Base-by-base conservation (phyloP, 2,797 vertebrate species). In the Setipinna tenuifilis region DNA sequence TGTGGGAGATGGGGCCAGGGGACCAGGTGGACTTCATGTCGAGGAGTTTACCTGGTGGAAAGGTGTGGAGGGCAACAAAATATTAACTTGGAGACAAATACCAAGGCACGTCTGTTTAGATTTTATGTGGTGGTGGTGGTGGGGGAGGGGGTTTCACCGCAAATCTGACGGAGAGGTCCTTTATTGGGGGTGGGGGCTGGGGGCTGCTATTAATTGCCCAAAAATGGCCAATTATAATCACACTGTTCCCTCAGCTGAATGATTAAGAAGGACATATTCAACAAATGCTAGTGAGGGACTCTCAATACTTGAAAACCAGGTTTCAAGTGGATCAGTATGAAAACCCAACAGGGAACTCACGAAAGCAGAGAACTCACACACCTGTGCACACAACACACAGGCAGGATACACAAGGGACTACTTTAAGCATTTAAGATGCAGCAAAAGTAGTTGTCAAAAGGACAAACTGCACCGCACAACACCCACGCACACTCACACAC, bases 11-110 rank as follows among this genome's bases (percentile, higher is more conserved):
- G 14, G 98, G 96, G 85, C 97, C 97, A 17, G 96, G 95, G 85
- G 98, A 98, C 98, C 98, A 99, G 10, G 97, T 97, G 84, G 98
- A 98, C 92, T 99, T 98, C 92, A 98, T 97, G 92, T 98, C 97
- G 83, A 97, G 96, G 88, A 98, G 90, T 96, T 99, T 99, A 92
- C 97, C 98, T 99, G 89, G 7, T 62, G 44, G 75, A 44, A 62
- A 44, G 65, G 54, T 19, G 46, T 35, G 44, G 65, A 58, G 28
- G 81, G 81, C 84, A 82, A 86, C 0, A 14, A 85, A 19, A 85
- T 62, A 84, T 28, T 83, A 80, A 78, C 90, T 31, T 6, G 28
- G 3, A 28, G 25, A 31, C 65, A 71, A 0, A 2, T 44, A 9
- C 17, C 6, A 78, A 21, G 71, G 12, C n/a, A 65, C 10, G 65